Conservation (phyloP, 2,888 invertebrate genomes). For the Drosophila macrothrix region DNA sequence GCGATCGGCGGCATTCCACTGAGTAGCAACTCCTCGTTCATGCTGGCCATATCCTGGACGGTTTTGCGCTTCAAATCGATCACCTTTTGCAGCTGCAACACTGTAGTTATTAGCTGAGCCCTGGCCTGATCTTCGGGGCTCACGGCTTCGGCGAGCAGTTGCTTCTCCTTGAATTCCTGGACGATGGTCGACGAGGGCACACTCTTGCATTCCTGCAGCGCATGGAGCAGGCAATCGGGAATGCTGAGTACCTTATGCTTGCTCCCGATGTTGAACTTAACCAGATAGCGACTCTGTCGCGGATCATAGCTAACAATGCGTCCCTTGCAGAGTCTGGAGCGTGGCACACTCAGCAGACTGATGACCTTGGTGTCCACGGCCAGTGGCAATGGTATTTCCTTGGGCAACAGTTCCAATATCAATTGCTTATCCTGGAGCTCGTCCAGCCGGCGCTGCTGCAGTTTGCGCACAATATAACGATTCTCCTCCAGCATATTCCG, state of each 20-base stretch:
- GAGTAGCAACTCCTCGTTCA: constrained; percentile 44
- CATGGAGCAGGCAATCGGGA: constrained; percentile 35
- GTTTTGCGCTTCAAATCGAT: constrained; percentile 36
- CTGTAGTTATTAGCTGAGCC: constrained; percentile 31
- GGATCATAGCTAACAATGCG: constrained; percentile 36
- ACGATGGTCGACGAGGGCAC: constrained; percentile 30
- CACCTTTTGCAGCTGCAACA: constrained; percentile 44
- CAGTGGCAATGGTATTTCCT: constrained; percentile 47
- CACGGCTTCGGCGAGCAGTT: not conserved
- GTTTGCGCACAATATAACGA: constrained; percentile 41
- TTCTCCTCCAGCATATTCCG: constrained; percentile 25
- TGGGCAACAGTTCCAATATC: constrained; percentile 41
- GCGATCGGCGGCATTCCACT: not conserved
- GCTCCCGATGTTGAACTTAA: constrained; percentile 37
- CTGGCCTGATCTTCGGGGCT: not conserved
- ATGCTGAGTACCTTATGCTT: constrained; percentile 15
- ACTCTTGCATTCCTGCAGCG: constrained; percentile 19
- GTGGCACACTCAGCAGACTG: constrained; percentile 14
- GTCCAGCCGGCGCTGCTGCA: constrained; percentile 45
- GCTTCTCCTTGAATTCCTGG: constrained; percentile 1
- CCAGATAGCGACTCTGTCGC: constrained; percentile 34
- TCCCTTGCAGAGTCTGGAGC: constrained; percentile 36
- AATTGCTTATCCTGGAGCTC: not conserved
- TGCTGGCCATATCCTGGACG: constrained; percentile 39
- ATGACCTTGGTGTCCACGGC: constrained; percentile 41